These are phyloP conservation scores for Progne subis DNA, from an alignment of 2,113 vertebrate genomes.

Conservation along the genomic window DNA sequence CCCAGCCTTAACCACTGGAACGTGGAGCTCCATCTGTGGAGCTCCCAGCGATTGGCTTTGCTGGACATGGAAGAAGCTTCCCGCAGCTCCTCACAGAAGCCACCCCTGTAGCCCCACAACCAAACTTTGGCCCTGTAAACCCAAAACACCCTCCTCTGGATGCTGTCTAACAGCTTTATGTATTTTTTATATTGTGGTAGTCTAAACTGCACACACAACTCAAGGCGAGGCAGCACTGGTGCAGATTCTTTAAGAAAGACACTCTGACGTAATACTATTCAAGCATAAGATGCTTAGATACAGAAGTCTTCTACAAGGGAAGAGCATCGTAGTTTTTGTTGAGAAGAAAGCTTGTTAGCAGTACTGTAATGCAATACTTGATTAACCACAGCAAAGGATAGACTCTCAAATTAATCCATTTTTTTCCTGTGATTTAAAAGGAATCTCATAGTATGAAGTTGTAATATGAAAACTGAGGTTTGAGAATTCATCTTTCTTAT, in stretches of 20 bases:
- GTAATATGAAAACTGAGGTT: not conserved
- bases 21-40: fast-evolving
- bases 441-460: not conserved
- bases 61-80: not conserved
- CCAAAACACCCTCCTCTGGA: not conserved
- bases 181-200: not conserved
- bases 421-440: not conserved
- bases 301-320: not conserved
- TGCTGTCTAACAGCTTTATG: not conserved
- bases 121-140: not conserved
- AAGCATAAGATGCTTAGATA: not conserved
- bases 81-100: not conserved
- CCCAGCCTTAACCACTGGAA: not conserved
- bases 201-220: not conserved
- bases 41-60: not conserved
- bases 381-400: not conserved
- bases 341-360: not conserved
- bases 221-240: not conserved
- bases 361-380: not conserved
- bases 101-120: not conserved
- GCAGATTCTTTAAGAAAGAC: not conserved
- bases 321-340: not conserved
- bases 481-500: not conserved
- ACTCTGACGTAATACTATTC: not conserved
- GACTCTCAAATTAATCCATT: not conserved